Evolutionary conservation across 2,797 vertebrate species (phyloP).

Genomic region (Pseudopleuronectes americanus): DNA sequence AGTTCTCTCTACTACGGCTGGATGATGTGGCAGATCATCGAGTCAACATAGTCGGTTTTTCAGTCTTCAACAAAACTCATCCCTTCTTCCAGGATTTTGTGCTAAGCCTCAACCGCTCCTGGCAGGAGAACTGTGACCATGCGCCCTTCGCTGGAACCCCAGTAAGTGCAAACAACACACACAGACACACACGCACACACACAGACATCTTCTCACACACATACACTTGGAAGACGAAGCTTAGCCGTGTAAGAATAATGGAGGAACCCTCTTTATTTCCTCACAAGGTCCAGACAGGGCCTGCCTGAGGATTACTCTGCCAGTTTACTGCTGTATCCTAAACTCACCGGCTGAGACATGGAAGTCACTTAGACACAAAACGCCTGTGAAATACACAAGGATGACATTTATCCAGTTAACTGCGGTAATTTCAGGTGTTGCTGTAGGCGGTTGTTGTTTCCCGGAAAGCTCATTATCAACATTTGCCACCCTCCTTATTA

Average conservation of each 20-base stretch:
- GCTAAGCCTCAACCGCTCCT: constrained; percentile 97
- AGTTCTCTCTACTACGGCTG: constrained; percentile 93
- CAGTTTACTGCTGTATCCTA: constrained; percentile 1
- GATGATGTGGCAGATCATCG: constrained; percentile 90
- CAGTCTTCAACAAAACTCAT: constrained; percentile 96
- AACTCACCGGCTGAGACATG: constrained; percentile 17
- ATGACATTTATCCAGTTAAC: constrained; percentile 63
- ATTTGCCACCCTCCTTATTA: constrained; percentile 43
- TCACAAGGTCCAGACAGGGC: constrained; percentile 5
- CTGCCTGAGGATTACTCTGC: neutral
- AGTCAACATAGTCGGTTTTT: constrained; percentile 97
- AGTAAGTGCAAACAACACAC: constrained; percentile 80
- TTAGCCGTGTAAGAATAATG: constrained; percentile 20
- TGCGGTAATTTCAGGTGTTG: constrained; percentile 54
- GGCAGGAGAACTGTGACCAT: constrained; percentile 99
- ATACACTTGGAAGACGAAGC: constrained; percentile 3
- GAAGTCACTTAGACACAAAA: constrained; percentile 32
- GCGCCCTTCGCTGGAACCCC: constrained; percentile 94
- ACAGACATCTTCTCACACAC: neutral
- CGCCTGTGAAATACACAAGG: constrained; percentile 31
- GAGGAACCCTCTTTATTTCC: constrained; percentile 12
- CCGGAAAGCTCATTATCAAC: constrained; percentile 63
- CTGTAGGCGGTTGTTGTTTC: constrained; percentile 45
- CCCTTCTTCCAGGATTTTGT: constrained; percentile 96
- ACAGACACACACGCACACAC: constrained; percentile 15